These are phyloP conservation scores for Tineola bisselliella DNA, from an alignment of 2,888 invertebrate species.

Conservation along the genomic window DNA sequence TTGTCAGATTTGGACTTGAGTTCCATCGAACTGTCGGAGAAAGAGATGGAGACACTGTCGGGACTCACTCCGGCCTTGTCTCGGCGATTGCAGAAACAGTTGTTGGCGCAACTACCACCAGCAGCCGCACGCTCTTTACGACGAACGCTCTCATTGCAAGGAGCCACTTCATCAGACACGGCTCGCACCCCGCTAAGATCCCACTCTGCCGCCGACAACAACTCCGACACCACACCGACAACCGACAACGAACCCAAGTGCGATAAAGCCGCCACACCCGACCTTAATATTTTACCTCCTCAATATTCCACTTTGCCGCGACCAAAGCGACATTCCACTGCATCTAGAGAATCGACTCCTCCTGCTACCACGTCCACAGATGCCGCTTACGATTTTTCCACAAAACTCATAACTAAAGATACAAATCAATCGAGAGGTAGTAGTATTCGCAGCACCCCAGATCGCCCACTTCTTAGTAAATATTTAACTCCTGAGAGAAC, in stretches of 20 bases:
- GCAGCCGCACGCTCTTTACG: slow-evolving; percentile 74
- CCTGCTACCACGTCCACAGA: slow-evolving; percentile 19
- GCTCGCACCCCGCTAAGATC: slow-evolving; percentile 34
- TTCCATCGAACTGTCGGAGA: slow-evolving; percentile 74
- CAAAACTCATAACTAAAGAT: slow-evolving; percentile 19
- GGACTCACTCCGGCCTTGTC: slow-evolving; percentile 77
- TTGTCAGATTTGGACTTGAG: slow-evolving; percentile 74
- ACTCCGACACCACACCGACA: neutral
- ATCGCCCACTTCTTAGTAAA: slow-evolving; percentile 67
- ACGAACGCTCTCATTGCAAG: slow-evolving; percentile 69
- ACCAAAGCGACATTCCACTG: slow-evolving; percentile 30
- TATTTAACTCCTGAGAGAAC: slow-evolving; percentile 59
- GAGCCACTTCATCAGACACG: slow-evolving; percentile 30
- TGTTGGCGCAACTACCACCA: slow-evolving; percentile 75
- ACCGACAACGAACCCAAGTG: neutral
- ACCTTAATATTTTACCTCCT: slow-evolving; percentile 28
- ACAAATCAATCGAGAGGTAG: slow-evolving; percentile 23
- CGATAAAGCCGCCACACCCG: slow-evolving; percentile 19
- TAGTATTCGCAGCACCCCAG: slow-evolving; percentile 43
- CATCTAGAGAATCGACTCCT: slow-evolving; percentile 21
- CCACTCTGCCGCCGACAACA: neutral
- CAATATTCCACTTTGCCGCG: slow-evolving; percentile 45
- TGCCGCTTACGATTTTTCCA: slow-evolving; percentile 17
- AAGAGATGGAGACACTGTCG: slow-evolving; percentile 74
- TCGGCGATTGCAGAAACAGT: slow-evolving; percentile 75